phyloP scores from a whole-genome alignment of 2,797 vertebrate genomes.

The Falco berigora region DNA sequence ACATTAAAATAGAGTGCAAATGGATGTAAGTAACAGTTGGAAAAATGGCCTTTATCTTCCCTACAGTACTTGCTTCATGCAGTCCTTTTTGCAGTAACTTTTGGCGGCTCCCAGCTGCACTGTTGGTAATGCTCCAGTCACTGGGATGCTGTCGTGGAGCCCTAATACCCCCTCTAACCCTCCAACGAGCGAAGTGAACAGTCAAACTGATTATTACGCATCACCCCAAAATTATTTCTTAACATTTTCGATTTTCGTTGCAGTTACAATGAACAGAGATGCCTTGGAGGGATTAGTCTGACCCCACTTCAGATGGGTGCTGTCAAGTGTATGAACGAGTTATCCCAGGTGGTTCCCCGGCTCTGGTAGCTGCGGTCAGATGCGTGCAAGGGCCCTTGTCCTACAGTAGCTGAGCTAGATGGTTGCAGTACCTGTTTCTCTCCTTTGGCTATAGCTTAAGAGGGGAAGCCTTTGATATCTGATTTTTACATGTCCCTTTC shows the following conservation, averaged over 20 bases:
- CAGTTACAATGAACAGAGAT: neutral
- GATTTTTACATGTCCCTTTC: neutral
- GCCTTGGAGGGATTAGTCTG: neutral
- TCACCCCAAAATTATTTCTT: neutral
- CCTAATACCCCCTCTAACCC: neutral
- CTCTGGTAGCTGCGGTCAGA: neutral
- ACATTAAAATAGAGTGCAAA: neutral
- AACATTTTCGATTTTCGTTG: fast-evolving
- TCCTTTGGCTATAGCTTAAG: neutral
- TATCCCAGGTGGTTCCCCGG: neutral
- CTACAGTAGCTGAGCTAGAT: neutral
- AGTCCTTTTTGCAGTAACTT: neutral
- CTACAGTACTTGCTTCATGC: neutral
- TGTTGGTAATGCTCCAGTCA: neutral
- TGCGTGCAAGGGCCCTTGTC: fast-evolving
- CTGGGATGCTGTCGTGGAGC: neutral
- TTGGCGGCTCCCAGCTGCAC: neutral
- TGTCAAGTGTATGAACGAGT: neutral
- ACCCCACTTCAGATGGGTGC: fast-evolving
- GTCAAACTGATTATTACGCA: neutral
- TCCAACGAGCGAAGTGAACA: neutral
- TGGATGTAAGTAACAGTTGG: neutral
- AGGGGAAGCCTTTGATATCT: neutral
- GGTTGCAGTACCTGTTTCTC: neutral
- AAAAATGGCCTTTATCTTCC: neutral